Evolutionary conservation across 2,888 invertebrate genomes (phyloP).

Genomic region (Tortrix viridana): DNA sequence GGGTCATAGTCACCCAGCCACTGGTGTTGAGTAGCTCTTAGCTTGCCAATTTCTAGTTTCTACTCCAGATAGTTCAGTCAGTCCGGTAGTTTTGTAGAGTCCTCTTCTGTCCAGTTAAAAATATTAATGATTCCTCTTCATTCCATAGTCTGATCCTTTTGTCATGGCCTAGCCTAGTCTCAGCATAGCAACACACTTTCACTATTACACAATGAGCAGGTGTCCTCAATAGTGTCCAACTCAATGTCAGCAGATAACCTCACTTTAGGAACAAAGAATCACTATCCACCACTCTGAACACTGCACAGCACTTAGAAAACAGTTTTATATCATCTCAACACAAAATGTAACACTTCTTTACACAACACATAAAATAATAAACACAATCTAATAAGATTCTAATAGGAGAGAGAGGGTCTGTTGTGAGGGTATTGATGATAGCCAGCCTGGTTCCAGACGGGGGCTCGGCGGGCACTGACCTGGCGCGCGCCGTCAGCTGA

Average conservation of each 20-base stretch:
- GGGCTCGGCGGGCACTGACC: conserved; percentile 63
- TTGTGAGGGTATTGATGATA: conserved; percentile 4
- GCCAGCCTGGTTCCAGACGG: conserved; percentile 42
- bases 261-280: conserved; percentile 55
- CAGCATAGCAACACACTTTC: conserved; percentile 55
- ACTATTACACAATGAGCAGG: conserved; percentile 54
- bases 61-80: background rate
- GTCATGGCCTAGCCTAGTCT: conserved; percentile 44
- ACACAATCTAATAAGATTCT: conserved; percentile 7
- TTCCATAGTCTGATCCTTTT: conserved; percentile 46
- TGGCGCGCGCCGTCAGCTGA: conserved; percentile 60
- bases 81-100: background rate
- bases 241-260: conserved; percentile 28
- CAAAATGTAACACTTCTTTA: conserved; percentile 14
- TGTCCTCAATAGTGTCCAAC: conserved; percentile 27
- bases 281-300: conserved; percentile 24
- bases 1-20: conserved; percentile 24
- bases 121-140: conserved; percentile 20
- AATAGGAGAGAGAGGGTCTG: background rate
- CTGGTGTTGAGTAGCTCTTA: background rate
- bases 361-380: background rate
- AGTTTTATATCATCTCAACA: conserved; percentile 10
- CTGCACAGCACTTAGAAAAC: conserved; percentile 10
- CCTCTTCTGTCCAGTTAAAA: background rate
- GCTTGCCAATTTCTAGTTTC: background rate